A percentile compares a stretch with the other conserved stretches of the same genome.
Evolutionary conservation across 1,140 invertebrate genomes (phyloP).

Genomic region (Atta cephalotes): DNA sequence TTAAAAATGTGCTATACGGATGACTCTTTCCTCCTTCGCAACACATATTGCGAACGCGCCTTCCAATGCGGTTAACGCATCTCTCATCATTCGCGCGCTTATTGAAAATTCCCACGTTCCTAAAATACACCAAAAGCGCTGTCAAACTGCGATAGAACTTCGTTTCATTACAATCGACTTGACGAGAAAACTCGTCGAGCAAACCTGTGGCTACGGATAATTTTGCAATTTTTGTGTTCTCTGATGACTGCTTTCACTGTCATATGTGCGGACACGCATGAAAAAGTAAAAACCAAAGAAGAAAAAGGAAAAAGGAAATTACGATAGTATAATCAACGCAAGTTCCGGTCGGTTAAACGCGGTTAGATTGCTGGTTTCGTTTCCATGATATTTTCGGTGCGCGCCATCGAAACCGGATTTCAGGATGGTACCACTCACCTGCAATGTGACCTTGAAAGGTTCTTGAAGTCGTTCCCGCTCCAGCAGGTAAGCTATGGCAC

Average conservation of each 20-base stretch:
- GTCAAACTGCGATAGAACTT: conserved; percentile 9
- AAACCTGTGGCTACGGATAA: conserved; percentile 58
- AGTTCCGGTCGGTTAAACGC: background rate
- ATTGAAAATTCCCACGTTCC: conserved; percentile 47
- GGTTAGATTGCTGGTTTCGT: conserved; percentile 47
- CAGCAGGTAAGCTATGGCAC: conserved; percentile 94
- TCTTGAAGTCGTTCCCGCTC: conserved; percentile 94
- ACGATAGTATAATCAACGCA: background rate
- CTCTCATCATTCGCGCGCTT: background rate
- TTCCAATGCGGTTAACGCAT: conserved; percentile 35
- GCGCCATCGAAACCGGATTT: conserved; percentile 72
- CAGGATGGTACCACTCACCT: conserved; percentile 85
- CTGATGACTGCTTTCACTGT: conserved; percentile 70
- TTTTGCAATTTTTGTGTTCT: conserved; percentile 66
- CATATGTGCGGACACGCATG: background rate
- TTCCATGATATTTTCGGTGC: conserved; percentile 68
- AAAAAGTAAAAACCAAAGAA: background rate
- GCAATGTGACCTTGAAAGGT: conserved; percentile 95
- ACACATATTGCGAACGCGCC: conserved; percentile 13
- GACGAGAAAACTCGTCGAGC: background rate
- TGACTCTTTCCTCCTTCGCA: background rate
- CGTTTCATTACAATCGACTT: background rate
- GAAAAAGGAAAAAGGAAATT: background rate
- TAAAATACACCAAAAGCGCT: conserved; percentile 6
- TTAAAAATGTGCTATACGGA: background rate